Base-by-base conservation (phyloP, 2,113 vertebrate species). In the Sceloporus undulatus region DNA sequence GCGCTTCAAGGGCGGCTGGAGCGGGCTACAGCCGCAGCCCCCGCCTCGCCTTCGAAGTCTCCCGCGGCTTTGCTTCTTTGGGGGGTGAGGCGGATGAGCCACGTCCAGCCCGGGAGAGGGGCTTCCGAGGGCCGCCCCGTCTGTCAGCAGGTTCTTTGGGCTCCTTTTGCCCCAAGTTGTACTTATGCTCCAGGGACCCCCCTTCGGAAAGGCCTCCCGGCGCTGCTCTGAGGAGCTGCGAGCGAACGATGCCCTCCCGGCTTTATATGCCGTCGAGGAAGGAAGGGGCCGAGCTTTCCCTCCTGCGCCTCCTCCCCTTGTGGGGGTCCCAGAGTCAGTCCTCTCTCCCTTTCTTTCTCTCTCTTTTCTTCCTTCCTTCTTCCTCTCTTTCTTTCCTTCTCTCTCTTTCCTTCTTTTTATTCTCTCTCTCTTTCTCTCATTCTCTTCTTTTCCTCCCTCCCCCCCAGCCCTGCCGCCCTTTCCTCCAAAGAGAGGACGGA, bases 201-300 rank as follows among this genome's bases (percentile, higher is more conserved):
- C 14, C 21, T 27, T 27, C 68, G 9, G 11, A 38, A 25, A 52
- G 34, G 71, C 42, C 40, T 66, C 21, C 73, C 1, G 21, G 70
- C 82, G 48, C 91, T 79, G 91, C 91, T 87, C 84, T 86, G 93
- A 92, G 89, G 84, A 85, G 77, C 88, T 89, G 11, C 59, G 13
- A 48, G 48, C 7, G 8, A 90, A 91, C 89, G 84, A 94, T 94
- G 90, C 82, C 84, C 92, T 94, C 93, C 94, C 70, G 91, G 91
- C 95, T 96, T 97, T 98, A 97, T 98, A 97, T 52, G 97, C 96
- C 96, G 93, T 93, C 92, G 92, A 93, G 93, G 87, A 92, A 96
- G 94, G 87, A 91, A 96, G 96, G 87, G 97, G 97, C 95, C 92
- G 97, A 97, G 94, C 97, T 94, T 21, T 91, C 90, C 93, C 96